These are phyloP conservation scores for Osmoderma eremita DNA, from an alignment of 2,888 invertebrate species.

Conservation along the genomic window DNA sequence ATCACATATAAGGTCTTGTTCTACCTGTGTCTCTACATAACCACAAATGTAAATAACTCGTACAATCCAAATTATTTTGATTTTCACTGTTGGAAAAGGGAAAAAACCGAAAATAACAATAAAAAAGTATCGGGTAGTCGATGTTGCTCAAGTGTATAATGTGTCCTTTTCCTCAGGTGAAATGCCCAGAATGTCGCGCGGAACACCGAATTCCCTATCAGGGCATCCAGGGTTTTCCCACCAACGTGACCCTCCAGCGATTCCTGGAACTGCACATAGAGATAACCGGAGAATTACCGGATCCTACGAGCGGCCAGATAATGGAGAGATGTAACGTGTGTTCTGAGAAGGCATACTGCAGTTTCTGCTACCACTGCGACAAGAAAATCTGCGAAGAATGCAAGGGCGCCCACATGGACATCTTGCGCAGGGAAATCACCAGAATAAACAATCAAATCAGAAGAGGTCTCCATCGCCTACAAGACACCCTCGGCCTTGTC, in stretches of 20 bases:
- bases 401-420: conserved; percentile 96
- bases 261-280: conserved; percentile 95
- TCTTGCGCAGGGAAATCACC: conserved; percentile 76
- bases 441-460: conserved; percentile 70
- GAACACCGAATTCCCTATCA: conserved; percentile 97
- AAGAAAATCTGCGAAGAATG: conserved; percentile 97
- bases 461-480: conserved; percentile 87
- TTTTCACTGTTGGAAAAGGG: too few species aligned
- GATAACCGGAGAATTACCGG: conserved; percentile 90
- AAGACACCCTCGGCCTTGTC: conserved; percentile 84
- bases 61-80: too few species aligned
- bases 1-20: too few species aligned
- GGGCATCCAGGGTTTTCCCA: conserved; percentile 93
- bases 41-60: too few species aligned
- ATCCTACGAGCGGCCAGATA: conserved; percentile 89
- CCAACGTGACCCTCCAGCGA: conserved; percentile 93
- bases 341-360: conserved; percentile 90
- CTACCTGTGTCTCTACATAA: too few species aligned
- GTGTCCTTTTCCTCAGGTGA: conserved; percentile 83
- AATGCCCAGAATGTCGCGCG: conserved; percentile 98
- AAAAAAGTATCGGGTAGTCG: too few species aligned
- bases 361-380: conserved; percentile 94
- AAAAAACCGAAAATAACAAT: too few species aligned
- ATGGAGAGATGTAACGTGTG: conserved; percentile 95
- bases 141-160: too few species aligned